These are phyloP conservation scores for Paramormyrops kingsleyae DNA, from an alignment of 2,113 vertebrate species.

Conservation along the genomic window DNA sequence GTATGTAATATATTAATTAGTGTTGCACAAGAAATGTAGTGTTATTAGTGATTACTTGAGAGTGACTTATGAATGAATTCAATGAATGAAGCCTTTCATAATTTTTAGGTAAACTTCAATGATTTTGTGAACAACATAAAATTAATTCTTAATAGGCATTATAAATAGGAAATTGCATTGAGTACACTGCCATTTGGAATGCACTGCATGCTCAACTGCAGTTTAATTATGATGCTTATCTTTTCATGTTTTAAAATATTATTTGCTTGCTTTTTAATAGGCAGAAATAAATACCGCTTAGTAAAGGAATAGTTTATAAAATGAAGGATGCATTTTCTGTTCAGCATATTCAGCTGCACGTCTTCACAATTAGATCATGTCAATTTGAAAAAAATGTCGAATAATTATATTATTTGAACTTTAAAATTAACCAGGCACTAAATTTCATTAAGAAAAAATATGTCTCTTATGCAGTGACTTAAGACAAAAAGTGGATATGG, in stretches of 20 bases:
- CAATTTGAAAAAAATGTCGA: not conserved
- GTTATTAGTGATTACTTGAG: not conserved
- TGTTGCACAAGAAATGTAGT: not conserved
- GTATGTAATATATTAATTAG: not conserved
- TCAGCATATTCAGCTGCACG: not conserved
- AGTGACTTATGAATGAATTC: not conserved
- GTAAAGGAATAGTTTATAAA: not conserved
- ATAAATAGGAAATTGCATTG: not conserved
- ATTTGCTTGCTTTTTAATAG: not conserved
- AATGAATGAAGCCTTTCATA: not conserved
- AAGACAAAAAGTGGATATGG: not conserved
- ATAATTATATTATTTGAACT: not conserved
- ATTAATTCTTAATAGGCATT: not conserved
- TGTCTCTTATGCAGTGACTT: not conserved
- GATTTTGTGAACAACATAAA: not conserved
- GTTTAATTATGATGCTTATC: not conserved
- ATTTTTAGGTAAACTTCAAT: not conserved
- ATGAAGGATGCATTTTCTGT: not conserved
- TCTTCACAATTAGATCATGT: not conserved
- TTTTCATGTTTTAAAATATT: not conserved
- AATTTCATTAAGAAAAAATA: not conserved
- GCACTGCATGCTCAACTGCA: not conserved
- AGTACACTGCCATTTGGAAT: not conserved
- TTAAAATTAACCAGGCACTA: not conserved
- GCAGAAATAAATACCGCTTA: not conserved